Evolutionary conservation across 2,888 invertebrate genomes (phyloP), one percentile per base, ranked within the genome.

Genomic region (Branchellion lobata): DNA sequence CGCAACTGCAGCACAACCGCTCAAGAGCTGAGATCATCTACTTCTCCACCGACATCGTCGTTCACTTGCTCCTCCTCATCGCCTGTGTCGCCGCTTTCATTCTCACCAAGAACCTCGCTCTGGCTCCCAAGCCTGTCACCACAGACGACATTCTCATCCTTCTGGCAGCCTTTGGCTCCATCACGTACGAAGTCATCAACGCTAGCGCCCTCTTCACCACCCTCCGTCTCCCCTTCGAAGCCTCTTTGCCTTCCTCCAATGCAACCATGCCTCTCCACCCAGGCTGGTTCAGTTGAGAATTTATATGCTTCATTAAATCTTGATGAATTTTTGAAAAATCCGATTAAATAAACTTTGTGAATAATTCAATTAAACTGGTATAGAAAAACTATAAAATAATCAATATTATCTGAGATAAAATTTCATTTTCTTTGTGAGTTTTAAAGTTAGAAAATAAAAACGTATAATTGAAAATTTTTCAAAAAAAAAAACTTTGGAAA

Each of bases 101-200:
- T 82, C 51, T 68, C 33, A 80, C 79, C 24, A 71, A 34, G 29
- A 78, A 75, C 31, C 83, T 86, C 61, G 80, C 77, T 11, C 78
- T 74, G 61, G 71, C 68, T 36, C 74, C 81, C n/a, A 80, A 80
- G 51, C 72, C 72, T 24, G 80, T 75, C 33, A 72, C 80, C 18
- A 80, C 86, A 27, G 86, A 86, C 81, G 86, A 96, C 88, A 94
- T 96, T 84, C 89, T 96, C 82, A 91, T 96, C 76, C 92, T 95
- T 85, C 93, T 96, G 57, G 95, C 96, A 61, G 94, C 95, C 34
- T 94, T 95, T 86, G 97, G 96, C 80, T 91, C 96, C 78, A 96
- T 96, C 89, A 91, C 93, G 81, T 86, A 86, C 80, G 82, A 86
- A 61, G 82, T 84, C 77, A 51, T 75, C n/a, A 75, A 75, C 51